Base-by-base conservation (phyloP, 2,113 vertebrate species). In the Brachypteracias leptosomus region DNA sequence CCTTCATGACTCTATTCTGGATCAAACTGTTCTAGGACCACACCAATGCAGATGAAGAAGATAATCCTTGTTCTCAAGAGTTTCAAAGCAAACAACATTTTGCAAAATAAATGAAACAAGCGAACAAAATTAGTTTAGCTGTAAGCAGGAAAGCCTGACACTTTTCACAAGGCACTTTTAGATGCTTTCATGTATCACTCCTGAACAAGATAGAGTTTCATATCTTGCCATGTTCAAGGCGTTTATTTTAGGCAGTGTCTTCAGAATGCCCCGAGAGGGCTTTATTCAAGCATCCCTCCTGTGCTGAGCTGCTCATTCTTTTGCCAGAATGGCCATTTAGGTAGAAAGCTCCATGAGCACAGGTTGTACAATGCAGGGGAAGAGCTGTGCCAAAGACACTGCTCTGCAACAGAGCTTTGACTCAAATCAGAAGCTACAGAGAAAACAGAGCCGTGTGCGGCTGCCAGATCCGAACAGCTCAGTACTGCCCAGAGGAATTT, bases 331-430 rank as follows among this genome's bases (percentile, higher is more conserved):
- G 70, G 63, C 24, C 7, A 1, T 68, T 62, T 7, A 51, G 38
- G 73, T 17, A 42, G 72, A 76, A 77, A 81, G 57, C 65, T 68
- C 72, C 2, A 1, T 6, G 11, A 83, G 67, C 3, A 19, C 28
- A 20, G n/a, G 44, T 10, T 3, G 12, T 15, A 14, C 1, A 8
- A 3, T 14, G 33, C 5, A 0, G 4, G 86, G 57, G 13, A 24
- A 13, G 29, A 59, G 33, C 38, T 20, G 68, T 71, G 68, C 76
- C 65, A 67, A 78, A 58, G n/a, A 51, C 88, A 52, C 67, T 26
- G 70, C 79, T 84, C 57, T 77, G 73, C 54, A 47, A 21, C 51
- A 44, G 9, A 65, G 73, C 66, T 46, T 65, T 61, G 54, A 70
- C 74, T 89, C 73, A 29, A 20, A 52, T 49, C 73, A 87, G 73